Evolutionary conservation across 2,888 invertebrate species (phyloP), one percentile per base, ranked within the genome.

Genomic region (Geophilus truncorum): DNA sequence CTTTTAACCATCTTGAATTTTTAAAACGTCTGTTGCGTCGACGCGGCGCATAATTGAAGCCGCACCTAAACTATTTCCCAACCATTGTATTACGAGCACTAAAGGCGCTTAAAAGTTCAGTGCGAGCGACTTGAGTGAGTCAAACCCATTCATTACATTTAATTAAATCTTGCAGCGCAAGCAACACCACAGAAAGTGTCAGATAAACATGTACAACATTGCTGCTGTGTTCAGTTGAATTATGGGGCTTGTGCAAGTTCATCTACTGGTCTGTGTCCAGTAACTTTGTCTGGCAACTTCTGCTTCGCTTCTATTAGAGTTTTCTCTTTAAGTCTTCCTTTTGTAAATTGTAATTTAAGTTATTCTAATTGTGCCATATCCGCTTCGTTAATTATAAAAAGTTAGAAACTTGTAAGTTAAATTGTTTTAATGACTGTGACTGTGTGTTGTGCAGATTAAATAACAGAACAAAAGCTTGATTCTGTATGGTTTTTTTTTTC

Each of bases 81-180:
- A 10, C 57, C 5, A 10, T 23, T 9, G 15, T 23, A 9, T 23
- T 21, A n/a, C n/a, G n/a, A n/a, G 57, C 23, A 62, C 21, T 62
- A 23, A 62, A 62, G 23, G 21, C 57, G 57, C 57, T 62, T 62
- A 62, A 62, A 62, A n/a, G 57, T 62, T 62, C 57, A 21, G 23
- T 23, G 57, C n/a, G 57, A 62, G n/a, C 40, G 40, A 40, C 40
- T 40, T 40, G 40, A 62, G 23, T 62, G 57, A 62, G 57, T 62
- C 57, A 62, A 62, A 62, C 21, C 23, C 57, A 62, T 62, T 62
- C 57, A 62, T 62, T 62, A 62, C 57, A 62, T 62, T 62, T 62
- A 62, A 62, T 62, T 62, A 62, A 62, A 62, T 62, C 57, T 62
- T 62, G 57, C 21, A 21, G 1, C 23, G 57, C 23, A 62, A 62